phyloP scores from a whole-genome alignment of 2,888 invertebrate genomes.

The Agrochola lota region DNA sequence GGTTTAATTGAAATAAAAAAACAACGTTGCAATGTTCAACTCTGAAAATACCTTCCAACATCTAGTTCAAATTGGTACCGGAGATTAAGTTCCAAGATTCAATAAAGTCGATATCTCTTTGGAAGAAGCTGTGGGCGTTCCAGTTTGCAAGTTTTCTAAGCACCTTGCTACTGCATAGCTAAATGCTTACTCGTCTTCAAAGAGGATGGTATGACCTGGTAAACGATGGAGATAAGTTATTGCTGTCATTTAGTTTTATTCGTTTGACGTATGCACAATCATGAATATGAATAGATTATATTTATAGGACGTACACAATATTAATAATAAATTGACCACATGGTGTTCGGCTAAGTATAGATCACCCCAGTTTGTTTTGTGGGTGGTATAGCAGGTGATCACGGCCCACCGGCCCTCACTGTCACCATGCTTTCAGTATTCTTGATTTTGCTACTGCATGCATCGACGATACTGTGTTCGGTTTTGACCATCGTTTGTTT shows the following conservation, averaged over 20 bases:
- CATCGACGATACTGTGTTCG: neutral
- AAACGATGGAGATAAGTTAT: slow-evolving; percentile 3
- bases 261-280: slow-evolving; percentile 20
- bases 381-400: slow-evolving; percentile 20
- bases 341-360: slow-evolving; percentile 20
- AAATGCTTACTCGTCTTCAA: slow-evolving; percentile 15
- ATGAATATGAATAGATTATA: slow-evolving; percentile 18
- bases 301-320: slow-evolving; percentile 12
- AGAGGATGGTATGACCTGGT: slow-evolving; percentile 16
- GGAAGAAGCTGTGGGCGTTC: slow-evolving; percentile 11
- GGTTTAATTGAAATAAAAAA: too few relatives aligned
- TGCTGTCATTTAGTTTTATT: slow-evolving; percentile 16
- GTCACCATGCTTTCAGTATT: slow-evolving; percentile 19
- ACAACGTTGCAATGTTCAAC: neutral
- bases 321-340: slow-evolving; percentile 9
- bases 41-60: slow-evolving; percentile 6
- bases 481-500: neutral
- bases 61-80: slow-evolving; percentile 25
- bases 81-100: slow-evolving; percentile 26
- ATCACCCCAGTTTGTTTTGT: slow-evolving; percentile 13
- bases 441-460: neutral
- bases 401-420: neutral
- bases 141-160: slow-evolving; percentile 21
- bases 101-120: slow-evolving; percentile 33
- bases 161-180: slow-evolving; percentile 22